Evolutionary conservation across 2,113 vertebrate genomes (phyloP).

Genomic region (Mohoua ochrocephala): DNA sequence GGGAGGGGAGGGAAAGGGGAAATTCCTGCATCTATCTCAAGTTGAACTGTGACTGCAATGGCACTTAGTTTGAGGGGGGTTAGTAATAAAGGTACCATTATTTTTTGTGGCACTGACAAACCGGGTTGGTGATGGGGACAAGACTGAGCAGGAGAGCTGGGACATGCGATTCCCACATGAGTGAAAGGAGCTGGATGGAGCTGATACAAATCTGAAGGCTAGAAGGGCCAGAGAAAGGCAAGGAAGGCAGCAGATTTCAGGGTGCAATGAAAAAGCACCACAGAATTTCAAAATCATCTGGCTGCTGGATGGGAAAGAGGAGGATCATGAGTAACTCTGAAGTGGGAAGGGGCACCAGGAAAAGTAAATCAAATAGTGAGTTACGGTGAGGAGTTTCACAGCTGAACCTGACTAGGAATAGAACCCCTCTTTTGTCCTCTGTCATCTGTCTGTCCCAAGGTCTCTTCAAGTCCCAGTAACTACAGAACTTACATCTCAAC

Average conservation of each 20-base stretch:
- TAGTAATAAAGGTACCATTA: not conserved
- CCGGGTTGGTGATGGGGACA: not conserved
- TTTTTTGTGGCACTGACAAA: not conserved
- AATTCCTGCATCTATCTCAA: accelerated
- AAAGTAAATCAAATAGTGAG: not conserved
- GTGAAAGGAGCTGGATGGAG: not conserved
- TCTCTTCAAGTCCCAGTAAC: not conserved
- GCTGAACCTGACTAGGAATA: not conserved
- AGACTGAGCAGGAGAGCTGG: not conserved
- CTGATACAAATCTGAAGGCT: not conserved
- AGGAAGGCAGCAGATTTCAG: not conserved
- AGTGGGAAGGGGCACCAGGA: not conserved
- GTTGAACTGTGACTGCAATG: not conserved
- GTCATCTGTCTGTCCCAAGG: not conserved
- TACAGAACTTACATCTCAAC: not conserved
- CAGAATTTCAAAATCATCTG: not conserved
- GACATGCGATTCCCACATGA: not conserved
- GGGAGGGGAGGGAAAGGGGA: not conserved
- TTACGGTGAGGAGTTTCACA: not conserved
- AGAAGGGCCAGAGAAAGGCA: not conserved
- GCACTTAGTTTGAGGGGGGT: not conserved
- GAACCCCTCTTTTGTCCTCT: not conserved
- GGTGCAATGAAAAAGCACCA: not conserved
- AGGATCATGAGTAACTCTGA: not conserved
- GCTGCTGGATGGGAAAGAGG: not conserved